phyloP scores from a whole-genome alignment of 2,113 vertebrate species.

The Hystrix brachyura region DNA sequence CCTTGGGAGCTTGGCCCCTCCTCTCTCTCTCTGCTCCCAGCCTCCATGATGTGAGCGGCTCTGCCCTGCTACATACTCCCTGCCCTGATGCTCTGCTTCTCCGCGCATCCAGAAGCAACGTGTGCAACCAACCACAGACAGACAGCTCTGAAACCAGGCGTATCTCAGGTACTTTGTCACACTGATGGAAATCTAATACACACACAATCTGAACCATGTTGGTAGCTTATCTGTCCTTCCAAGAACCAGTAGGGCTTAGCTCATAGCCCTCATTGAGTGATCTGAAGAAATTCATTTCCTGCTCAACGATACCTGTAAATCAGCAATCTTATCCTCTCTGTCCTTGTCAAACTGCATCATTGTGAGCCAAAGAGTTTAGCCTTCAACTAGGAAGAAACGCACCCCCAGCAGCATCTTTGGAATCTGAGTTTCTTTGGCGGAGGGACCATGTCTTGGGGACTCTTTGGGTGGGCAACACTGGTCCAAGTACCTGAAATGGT shows the following conservation, averaged over 20 bases:
- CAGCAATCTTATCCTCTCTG: not conserved
- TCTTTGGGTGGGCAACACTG: not conserved
- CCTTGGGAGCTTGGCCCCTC: no score
- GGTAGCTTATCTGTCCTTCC: not conserved
- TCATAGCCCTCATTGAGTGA: accelerated
- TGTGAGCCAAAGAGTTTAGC: not conserved
- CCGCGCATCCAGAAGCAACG: not conserved
- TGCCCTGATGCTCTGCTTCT: not conserved
- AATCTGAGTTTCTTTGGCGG: not conserved
- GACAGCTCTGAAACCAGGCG: not conserved
- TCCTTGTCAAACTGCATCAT: not conserved
- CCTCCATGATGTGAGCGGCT: no score
- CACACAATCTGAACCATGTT: not conserved
- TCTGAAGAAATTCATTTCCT: not conserved
- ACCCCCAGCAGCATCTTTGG: not conserved
- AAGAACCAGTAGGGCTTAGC: not conserved
- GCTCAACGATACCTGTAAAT: not conserved
- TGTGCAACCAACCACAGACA: no score
- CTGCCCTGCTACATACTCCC: accelerated
- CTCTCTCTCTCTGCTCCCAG: not conserved
- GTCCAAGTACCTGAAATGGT: not conserved
- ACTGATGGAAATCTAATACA: not conserved
- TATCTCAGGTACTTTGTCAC: not conserved
- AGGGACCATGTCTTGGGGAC: no score
- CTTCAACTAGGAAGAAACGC: not conserved